Conservation (phyloP, 2,888 invertebrate species). For the Athetis lepigone region DNA sequence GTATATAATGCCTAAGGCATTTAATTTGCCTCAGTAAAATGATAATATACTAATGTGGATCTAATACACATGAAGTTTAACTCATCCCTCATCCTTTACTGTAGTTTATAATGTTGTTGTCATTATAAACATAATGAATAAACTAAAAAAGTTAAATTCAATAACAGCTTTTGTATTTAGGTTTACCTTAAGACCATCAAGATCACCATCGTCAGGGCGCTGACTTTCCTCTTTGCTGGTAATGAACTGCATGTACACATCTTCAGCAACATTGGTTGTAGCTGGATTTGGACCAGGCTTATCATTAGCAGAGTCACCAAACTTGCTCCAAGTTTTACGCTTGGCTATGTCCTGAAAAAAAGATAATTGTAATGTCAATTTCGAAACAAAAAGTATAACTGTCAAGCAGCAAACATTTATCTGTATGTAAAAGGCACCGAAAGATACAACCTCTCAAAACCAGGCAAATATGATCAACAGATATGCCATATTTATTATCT, state of each 20-base stretch:
- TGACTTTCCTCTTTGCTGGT: slow-evolving; percentile 97
- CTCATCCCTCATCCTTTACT: no score
- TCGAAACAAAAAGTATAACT: neutral
- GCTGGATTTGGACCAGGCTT: slow-evolving; percentile 99
- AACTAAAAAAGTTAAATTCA: no score
- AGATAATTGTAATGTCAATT: neutral
- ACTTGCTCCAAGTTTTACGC: slow-evolving; percentile 98
- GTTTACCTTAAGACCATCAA: slow-evolving; percentile 95
- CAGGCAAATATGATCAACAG: neutral
- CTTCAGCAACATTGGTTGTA: slow-evolving; percentile 99
- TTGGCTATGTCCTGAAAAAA: slow-evolving; percentile 93
- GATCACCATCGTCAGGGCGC: slow-evolving; percentile 95
- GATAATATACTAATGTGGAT: no score
- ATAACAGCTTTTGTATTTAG: no score
- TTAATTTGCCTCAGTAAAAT: no score
- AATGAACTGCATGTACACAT: slow-evolving; percentile 98
- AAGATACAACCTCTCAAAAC: neutral
- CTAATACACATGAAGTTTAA: no score
- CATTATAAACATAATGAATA: no score
- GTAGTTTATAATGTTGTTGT: no score
- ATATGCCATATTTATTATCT: slow-evolving; percentile 6
- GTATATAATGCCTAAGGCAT: no score
- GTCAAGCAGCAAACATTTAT: neutral
- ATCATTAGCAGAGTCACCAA: slow-evolving; percentile 97
- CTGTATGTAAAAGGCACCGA: neutral